phyloP scores from a whole-genome alignment of 2,797 vertebrate species.

The Eulemur mongoz region DNA sequence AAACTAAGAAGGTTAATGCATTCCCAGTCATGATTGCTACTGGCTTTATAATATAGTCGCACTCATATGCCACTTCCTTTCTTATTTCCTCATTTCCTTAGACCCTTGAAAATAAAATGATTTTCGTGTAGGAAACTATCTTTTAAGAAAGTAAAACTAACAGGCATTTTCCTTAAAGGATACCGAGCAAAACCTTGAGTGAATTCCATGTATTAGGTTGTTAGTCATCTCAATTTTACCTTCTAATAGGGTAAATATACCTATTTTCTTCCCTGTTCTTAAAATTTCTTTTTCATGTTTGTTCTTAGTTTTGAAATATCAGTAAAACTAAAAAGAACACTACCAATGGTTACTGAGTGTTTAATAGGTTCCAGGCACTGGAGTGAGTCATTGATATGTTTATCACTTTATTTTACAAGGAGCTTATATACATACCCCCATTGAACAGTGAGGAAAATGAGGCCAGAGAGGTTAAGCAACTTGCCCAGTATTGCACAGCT shows the following conservation, averaged over 20 bases:
- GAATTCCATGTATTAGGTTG: background rate
- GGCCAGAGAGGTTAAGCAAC: background rate
- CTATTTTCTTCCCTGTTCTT: background rate
- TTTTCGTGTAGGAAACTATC: background rate
- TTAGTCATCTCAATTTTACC: background rate
- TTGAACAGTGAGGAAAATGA: background rate
- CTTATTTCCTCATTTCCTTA: background rate
- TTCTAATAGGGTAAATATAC: background rate
- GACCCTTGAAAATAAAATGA: constrained; percentile 15
- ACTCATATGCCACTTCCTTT: background rate
- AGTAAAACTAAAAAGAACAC: background rate
- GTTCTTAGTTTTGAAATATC: constrained; percentile 25
- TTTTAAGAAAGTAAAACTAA: constrained; percentile 35
- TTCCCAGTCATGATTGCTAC: background rate
- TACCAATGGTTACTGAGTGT: background rate
- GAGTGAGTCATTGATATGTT: background rate
- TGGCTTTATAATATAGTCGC: constrained; percentile 2
- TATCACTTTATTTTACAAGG: background rate
- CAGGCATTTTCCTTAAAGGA: background rate
- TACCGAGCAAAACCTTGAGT: constrained; percentile 9
- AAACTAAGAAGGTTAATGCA: background rate
- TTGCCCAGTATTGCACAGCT: background rate
- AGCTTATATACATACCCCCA: background rate
- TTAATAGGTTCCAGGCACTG: background rate
- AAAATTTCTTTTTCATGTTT: background rate